Base-by-base conservation (phyloP, 2,113 vertebrate genomes). In the Mionectes macconnelli region DNA sequence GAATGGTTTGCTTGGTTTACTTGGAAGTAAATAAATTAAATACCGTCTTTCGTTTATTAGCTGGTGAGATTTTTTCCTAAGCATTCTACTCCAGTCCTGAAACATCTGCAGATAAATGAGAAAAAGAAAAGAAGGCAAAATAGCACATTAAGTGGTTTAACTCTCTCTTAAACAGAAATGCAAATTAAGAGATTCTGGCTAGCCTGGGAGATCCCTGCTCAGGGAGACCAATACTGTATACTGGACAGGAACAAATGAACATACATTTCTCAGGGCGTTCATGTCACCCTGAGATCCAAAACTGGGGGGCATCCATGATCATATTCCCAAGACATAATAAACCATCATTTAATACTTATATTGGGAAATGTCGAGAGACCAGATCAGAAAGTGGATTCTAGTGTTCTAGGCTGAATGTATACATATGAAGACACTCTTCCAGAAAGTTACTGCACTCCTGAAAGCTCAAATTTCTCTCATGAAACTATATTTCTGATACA, bases 11-110 rank as follows among this genome's bases (percentile, higher is more conserved):
- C 69, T 47, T 92, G 80, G 66, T 84, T 95, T 88, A 53, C 80
- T 79, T 78, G 55, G 56, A 85, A 95, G 80, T 67, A 90, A 89
- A 74, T 93, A 70, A 90, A 92, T 87, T 70, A 92, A 89, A 89
- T 60, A 47, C 56, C 79, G 45, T 56, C 64, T 78, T 95, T 86
- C 93, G n/a, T 94, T 84, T 69, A 28, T 80, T 81, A 86, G 20
- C 66, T 86, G 69, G 42, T 50, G 63, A 87, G 7, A 22, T 59
- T 83, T 84, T 57, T 67, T 88, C 7, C 64, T 75, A 64, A 94
- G 63, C 52, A 52, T 44, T 90, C 50, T 60, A 35, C 37, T 85
- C 39, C 52, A 67, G 19, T 66, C 73, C 79, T 6, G 4, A 81
- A 90, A 85, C 23, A 60, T 49, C 67, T 88, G 35, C 49, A 90